Base-by-base conservation (phyloP, 2,888 invertebrate species). In the Pediacus dermestoides region DNA sequence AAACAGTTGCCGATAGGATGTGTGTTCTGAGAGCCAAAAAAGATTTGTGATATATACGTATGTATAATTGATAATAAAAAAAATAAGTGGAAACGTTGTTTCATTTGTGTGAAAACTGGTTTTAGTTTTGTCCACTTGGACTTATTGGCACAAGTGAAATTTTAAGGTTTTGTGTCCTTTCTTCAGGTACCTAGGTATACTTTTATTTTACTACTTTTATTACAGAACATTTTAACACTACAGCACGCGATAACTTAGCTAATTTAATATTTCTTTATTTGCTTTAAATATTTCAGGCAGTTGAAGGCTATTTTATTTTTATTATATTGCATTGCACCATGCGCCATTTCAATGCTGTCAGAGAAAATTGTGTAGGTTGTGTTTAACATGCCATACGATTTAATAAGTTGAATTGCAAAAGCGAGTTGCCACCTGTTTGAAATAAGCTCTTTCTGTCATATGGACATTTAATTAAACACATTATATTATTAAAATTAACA, bases 1-100 rank as follows among this genome's bases (percentile, higher is more conserved):
- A 60, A 60, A 63, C 66, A 23, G n/a, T 64, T 64, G 61, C 60
- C 54, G 74, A 75, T 76, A 75, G 76, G 70, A 77, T 78, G 78
- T 77, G 76, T 78, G 78, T 77, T 76, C 65, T 67, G 76, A 77
- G 76, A 78, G 77, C 79, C 79, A 79, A 80, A 79, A 78, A 79
- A 77, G 78, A 79, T 79, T 79, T 80, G 80, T 80, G 80, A 80
- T 80, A 79, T 70, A 78, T 77, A 78, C 76, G 76, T 78, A 78
- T 78, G n/a, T n/a, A n/a, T 78, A 28, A 23, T 9, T 23, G n/a
- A 67, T 67, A 70, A 79, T 67, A 66, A 65, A 67, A 64, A 64
- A 56, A 49, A 47, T 60, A 59, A 59, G 61, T 63, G 64, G 59
- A 63, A 52, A 47, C 36, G 38, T 39, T 59, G 53, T 61, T 63